A percentile compares a stretch with the other conserved stretches of the same genome.
Conservation (phyloP, 2,888 invertebrate genomes). For the Mylabris sibirica region DNA sequence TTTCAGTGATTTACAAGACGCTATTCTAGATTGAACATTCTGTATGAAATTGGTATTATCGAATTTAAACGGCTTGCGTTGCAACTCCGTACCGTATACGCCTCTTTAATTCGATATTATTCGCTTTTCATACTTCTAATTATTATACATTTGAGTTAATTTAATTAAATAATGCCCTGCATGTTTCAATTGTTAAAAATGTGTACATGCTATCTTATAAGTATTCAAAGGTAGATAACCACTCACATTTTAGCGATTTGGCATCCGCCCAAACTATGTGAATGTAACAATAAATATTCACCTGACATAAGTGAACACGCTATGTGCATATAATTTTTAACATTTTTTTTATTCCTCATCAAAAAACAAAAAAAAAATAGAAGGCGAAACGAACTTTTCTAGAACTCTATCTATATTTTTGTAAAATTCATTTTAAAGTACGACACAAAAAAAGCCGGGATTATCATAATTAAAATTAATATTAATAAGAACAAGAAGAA, state of each 20-base stretch:
- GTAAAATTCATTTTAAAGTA: no score
- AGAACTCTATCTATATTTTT: no score
- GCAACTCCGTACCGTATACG: not conserved
- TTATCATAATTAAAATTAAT: no score
- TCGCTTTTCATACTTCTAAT: not conserved
- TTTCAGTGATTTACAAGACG: no score
- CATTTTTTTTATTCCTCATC: conserved; percentile 22
- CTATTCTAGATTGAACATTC: no score
- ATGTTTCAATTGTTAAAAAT: conserved; percentile 23
- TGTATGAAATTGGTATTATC: no score
- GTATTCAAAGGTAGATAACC: conserved; percentile 42
- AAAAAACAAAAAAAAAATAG: no score
- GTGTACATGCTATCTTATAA: conserved; percentile 34
- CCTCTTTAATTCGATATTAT: not conserved
- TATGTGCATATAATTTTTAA: conserved; percentile 48
- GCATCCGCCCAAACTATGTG: conserved; percentile 49
- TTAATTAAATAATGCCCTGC: conserved; percentile 13
- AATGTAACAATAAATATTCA: conserved; percentile 51
- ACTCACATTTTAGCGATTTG: conserved; percentile 45
- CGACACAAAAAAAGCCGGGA: no score
- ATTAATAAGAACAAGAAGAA: no score
- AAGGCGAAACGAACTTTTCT: no score
- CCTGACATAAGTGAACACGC: conserved; percentile 45
- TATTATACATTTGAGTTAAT: conserved; percentile 1
- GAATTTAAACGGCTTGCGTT: not conserved